A percentile compares a stretch with the other conserved stretches of the same genome.
Conservation (phyloP, 2,888 invertebrate genomes). For the Stratiomys singularior region DNA sequence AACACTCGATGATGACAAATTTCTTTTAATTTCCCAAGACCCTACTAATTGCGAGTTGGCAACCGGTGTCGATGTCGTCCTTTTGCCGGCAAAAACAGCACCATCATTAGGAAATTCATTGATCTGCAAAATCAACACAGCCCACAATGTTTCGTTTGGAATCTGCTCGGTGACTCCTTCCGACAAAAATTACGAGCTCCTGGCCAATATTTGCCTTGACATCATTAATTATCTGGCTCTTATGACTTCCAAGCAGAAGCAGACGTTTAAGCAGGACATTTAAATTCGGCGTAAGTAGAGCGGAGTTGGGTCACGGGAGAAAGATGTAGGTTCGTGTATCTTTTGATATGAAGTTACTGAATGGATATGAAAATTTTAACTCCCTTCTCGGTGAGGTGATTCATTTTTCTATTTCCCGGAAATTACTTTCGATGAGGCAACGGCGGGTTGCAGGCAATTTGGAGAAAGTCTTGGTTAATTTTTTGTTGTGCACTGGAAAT, state of each 20-base stretch:
- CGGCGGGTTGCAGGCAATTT: too few species aligned
- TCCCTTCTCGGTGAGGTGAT: background rate
- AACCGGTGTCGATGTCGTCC: background rate
- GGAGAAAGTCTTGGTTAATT: too few species aligned
- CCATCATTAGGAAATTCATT: conserved; percentile 49
- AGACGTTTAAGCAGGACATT: background rate
- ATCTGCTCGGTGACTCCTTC: background rate
- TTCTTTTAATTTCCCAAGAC: conserved; percentile 37
- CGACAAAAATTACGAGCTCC: conserved; percentile 9
- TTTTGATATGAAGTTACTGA: too few species aligned
- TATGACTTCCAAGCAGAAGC: background rate
- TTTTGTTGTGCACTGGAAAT: background rate
- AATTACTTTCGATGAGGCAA: too few species aligned
- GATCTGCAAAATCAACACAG: conserved; percentile 50
- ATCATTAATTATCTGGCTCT: conserved; percentile 49
- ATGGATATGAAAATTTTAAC: background rate
- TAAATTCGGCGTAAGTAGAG: background rate
- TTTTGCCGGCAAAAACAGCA: background rate
- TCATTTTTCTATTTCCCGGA: too few species aligned
- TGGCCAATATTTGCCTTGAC: conserved; percentile 52
- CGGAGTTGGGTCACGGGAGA: conserved; percentile 22
- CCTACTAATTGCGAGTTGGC: conserved; percentile 45
- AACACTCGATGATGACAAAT: conserved; percentile 46
- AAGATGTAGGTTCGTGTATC: too few species aligned
- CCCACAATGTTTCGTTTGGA: background rate